Base-by-base conservation (phyloP, 2,797 vertebrate species). In the Fratercula arctica region DNA sequence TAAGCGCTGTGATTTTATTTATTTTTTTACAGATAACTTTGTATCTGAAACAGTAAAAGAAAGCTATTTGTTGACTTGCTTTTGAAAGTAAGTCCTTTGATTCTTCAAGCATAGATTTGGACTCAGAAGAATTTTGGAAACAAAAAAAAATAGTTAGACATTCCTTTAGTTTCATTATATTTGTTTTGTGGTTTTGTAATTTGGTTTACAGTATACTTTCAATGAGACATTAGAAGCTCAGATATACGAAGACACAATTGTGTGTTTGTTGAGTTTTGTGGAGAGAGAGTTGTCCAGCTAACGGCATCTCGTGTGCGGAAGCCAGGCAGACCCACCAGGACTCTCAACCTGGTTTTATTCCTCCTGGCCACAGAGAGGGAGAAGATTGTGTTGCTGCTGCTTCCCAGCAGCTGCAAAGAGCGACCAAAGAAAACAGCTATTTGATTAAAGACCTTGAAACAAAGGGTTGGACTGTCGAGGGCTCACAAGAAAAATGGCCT, bases 51-150 rank as follows among this genome's bases (percentile, higher is more conserved):
- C 35, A 79, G 53, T 51, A 89, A 95, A 87, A 95, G 74, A 67
- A 85, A 96, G 72, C 83, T 93, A 28, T 97, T 97, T 97, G 37
- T 96, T 92, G 80, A 51, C 82, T 97, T 91, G 14, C 86, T 93
- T 94, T 97, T 96, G 51, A 91, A 94, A 96, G 68, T 84, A 80
- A 96, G 63, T 81, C 60, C 93, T 95, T 93, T 93, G 76, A 88
- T 92, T 82, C 67, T 95, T 96, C 90, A 87, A 92, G 75, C 89
- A 84, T 78, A 93, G 81, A 93, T 94, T 67, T 67, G 10, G 60
- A 74, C 69, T 80, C 41, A 45, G 59, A 91, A 87, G 24, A 37
- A 60, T 77, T 94, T 69, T 48, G 19, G 37, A 53, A 83, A 41
- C 18, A 46, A 66, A 59, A 39, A 45, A 35, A 60, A 25, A 7